phyloP scores from a whole-genome alignment of 2,888 invertebrate genomes.

The Amphipoea oculea region DNA sequence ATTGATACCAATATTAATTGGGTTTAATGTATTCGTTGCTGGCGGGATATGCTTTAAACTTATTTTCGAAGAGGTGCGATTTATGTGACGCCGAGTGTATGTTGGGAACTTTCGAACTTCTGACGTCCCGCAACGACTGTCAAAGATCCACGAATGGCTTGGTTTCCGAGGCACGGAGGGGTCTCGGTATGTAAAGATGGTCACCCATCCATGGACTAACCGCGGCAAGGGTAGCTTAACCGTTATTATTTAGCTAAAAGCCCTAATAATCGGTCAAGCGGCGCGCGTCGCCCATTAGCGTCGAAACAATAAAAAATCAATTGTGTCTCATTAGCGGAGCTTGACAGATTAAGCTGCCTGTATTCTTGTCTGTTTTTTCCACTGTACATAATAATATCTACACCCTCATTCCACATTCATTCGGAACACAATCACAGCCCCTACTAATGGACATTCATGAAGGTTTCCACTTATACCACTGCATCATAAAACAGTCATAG shows the following conservation, averaged over 20 bases:
- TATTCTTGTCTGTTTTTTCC: neutral
- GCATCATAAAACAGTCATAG: constrained; percentile 60
- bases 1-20: too few species aligned
- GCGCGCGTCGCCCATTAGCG: too few species aligned
- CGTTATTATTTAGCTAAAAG: neutral
- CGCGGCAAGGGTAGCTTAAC: neutral
- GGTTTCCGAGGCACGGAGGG: neutral
- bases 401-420: constrained; percentile 74
- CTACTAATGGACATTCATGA: constrained; percentile 66
- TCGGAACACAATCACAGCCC: constrained; percentile 69
- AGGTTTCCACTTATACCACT: constrained; percentile 58
- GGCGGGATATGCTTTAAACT: too few species aligned
- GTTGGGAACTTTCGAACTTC: neutral
- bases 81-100: too few species aligned
- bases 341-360: neutral
- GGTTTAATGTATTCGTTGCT: too few species aligned
- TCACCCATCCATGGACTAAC: neutral
- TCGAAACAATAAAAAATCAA: too few species aligned
- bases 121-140: neutral
- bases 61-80: too few species aligned
- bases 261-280: neutral
- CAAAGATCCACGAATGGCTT: neutral
- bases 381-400: constrained; percentile 18
- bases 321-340: too few species aligned
- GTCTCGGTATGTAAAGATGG: neutral